Evolutionary conservation across 2,888 invertebrate genomes (phyloP).

Genomic region (Cerceris ruficornis): DNA sequence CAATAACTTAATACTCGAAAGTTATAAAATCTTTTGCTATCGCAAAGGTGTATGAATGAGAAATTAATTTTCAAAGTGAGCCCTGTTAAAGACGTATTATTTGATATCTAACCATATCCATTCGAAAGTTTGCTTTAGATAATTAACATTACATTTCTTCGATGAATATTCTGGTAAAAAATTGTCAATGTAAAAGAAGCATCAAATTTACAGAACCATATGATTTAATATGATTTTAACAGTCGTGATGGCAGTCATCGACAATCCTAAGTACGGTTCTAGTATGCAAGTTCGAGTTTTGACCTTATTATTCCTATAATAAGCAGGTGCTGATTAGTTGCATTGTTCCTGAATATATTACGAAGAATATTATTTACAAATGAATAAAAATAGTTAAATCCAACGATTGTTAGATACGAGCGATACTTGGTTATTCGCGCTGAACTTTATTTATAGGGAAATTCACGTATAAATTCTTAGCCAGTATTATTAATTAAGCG

Average conservation of each 20-base stretch:
- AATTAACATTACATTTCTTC: background rate
- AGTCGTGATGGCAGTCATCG: slow-evolving; percentile 45
- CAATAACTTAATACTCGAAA: too few relatives aligned
- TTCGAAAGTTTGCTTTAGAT: background rate
- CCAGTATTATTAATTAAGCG: background rate
- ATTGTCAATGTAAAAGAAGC: slow-evolving; percentile 2
- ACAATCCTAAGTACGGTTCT: slow-evolving; percentile 48
- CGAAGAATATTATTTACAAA: too few relatives aligned
- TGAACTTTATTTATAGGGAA: slow-evolving; percentile 22
- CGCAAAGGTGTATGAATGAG: too few relatives aligned
- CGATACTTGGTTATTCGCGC: slow-evolving; percentile 8
- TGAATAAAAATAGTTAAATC: background rate
- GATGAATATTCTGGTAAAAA: background rate
- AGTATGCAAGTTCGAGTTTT: background rate
- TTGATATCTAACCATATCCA: background rate
- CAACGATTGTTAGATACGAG: background rate
- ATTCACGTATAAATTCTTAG: slow-evolving; percentile 19
- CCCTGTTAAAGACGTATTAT: background rate
- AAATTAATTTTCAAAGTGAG: too few relatives aligned
- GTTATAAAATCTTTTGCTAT: too few relatives aligned
- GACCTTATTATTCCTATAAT: background rate
- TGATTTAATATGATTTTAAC: slow-evolving; percentile 27
- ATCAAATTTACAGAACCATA: background rate
- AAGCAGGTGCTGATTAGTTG: background rate
- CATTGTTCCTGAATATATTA: background rate